Evolutionary conservation across 2,888 invertebrate species (phyloP).

Genomic region (Erebia palarica): DNA sequence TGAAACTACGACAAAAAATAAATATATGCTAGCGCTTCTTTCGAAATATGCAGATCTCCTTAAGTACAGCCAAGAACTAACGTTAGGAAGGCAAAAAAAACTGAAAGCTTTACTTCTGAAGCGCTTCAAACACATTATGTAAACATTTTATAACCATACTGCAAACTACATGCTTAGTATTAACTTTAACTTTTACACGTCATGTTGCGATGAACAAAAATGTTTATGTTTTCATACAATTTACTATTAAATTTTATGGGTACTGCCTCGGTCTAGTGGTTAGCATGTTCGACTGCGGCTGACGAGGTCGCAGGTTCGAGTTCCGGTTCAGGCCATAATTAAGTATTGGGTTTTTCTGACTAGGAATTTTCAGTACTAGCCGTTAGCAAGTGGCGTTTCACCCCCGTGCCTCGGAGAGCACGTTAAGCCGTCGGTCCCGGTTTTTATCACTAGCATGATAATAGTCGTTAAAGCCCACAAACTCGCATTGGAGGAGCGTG

Average conservation of each 20-base stretch:
- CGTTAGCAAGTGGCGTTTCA: too few species aligned
- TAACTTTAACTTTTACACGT: slow-evolving; percentile 16
- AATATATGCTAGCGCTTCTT: slow-evolving; percentile 16
- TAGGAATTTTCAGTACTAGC: too few species aligned
- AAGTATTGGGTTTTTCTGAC: too few species aligned
- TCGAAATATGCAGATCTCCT: slow-evolving; percentile 15
- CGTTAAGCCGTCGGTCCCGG: too few species aligned
- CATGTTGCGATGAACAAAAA: neutral
- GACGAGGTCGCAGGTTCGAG: too few species aligned
- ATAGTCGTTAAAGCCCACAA: too few species aligned
- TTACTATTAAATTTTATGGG: neutral
- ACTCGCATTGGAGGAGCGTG: too few species aligned
- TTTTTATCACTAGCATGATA: too few species aligned
- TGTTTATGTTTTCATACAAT: neutral
- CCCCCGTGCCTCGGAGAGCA: too few species aligned
- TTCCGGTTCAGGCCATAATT: too few species aligned
- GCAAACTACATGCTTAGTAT: neutral
- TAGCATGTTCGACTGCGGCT: too few species aligned
- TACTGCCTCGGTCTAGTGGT: neutral
- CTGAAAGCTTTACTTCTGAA: slow-evolving; percentile 9
- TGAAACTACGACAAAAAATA: slow-evolving; percentile 4
- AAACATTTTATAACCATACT: slow-evolving; percentile 11
- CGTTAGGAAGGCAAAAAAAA: slow-evolving; percentile 11
- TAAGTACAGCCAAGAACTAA: slow-evolving; percentile 12
- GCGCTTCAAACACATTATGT: slow-evolving; percentile 2